Conservation (phyloP, 2,888 invertebrate genomes). For the Limulus polyphemus region DNA sequence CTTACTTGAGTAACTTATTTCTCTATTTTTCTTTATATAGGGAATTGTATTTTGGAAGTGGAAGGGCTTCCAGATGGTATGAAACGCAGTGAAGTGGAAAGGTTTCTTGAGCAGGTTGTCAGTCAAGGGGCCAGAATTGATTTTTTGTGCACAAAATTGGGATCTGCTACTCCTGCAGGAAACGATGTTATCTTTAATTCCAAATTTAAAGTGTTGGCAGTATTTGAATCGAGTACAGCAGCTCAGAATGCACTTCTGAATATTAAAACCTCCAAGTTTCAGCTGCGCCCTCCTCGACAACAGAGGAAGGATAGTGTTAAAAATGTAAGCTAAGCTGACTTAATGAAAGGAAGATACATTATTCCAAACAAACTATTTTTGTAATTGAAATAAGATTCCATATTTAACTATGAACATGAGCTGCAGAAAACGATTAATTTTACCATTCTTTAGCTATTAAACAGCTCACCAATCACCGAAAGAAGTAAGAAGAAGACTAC, state of each 20-base stretch:
- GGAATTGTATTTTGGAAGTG: conserved; percentile 20
- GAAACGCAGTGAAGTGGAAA: conserved; percentile 18
- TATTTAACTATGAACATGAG: too few species aligned
- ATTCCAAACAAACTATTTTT: conserved; percentile 2
- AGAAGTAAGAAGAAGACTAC: too few species aligned
- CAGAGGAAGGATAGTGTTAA: neutral
- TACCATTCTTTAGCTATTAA: too few species aligned
- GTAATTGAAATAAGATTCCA: neutral
- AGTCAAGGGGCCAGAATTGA: conserved; percentile 22
- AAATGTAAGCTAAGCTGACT: neutral
- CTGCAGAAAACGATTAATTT: too few species aligned
- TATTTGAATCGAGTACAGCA: conserved; percentile 17
- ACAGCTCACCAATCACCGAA: too few species aligned
- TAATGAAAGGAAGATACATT: neutral
- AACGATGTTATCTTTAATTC: conserved; percentile 12
- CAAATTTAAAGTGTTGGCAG: conserved; percentile 16
- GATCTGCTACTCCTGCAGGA: neutral
- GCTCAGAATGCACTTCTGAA: conserved; percentile 22
- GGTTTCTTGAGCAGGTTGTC: conserved; percentile 23
- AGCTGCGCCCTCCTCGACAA: conserved; percentile 9
- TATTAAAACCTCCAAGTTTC: conserved; percentile 21
- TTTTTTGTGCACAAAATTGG: neutral
- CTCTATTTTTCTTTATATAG: conserved; percentile 1
- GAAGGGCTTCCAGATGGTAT: conserved; percentile 26
- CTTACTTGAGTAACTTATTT: too few species aligned